phyloP scores from a whole-genome alignment of 2,797 vertebrate species.

The Acipenser ruthenus region DNA sequence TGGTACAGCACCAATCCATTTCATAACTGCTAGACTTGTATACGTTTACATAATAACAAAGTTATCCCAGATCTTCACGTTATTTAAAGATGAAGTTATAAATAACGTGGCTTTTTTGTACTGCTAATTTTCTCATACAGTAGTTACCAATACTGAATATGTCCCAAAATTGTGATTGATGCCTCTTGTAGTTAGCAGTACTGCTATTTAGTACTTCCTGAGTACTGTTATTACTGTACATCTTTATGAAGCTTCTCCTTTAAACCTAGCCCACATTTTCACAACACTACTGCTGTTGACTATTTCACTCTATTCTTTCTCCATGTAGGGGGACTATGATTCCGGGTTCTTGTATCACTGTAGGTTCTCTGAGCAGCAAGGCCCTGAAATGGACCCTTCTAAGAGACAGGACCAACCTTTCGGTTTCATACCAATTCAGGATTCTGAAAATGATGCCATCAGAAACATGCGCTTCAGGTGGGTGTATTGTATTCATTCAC shows the following conservation, averaged over 20 bases:
- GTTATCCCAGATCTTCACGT: too few relatives aligned
- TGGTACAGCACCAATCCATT: constrained; percentile 55
- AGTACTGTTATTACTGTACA: not conserved
- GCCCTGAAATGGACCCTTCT: constrained; percentile 34
- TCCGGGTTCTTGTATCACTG: constrained; percentile 87
- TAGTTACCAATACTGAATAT: too few relatives aligned
- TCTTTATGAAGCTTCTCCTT: too few relatives aligned
- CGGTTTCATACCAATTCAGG: constrained; percentile 52
- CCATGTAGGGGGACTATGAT: constrained; percentile 74
- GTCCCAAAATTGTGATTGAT: too few relatives aligned
- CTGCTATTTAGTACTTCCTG: not conserved
- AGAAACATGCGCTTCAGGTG: constrained; percentile 74
- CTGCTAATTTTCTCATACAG: too few relatives aligned
- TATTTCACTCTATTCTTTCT: constrained; percentile 7
- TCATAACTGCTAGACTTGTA: too few relatives aligned
- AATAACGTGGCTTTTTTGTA: too few relatives aligned
- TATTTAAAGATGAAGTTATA: too few relatives aligned
- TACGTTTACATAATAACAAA: too few relatives aligned
- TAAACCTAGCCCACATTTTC: too few relatives aligned
- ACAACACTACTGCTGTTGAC: not conserved
- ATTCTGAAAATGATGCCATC: constrained; percentile 67
- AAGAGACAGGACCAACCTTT: constrained; percentile 70
- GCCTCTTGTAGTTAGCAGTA: too few relatives aligned
- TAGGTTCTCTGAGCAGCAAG: constrained; percentile 60
- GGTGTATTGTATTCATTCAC: not conserved